Conservation (phyloP, 2,113 vertebrate species). For the Mirounga angustirostris region DNA sequence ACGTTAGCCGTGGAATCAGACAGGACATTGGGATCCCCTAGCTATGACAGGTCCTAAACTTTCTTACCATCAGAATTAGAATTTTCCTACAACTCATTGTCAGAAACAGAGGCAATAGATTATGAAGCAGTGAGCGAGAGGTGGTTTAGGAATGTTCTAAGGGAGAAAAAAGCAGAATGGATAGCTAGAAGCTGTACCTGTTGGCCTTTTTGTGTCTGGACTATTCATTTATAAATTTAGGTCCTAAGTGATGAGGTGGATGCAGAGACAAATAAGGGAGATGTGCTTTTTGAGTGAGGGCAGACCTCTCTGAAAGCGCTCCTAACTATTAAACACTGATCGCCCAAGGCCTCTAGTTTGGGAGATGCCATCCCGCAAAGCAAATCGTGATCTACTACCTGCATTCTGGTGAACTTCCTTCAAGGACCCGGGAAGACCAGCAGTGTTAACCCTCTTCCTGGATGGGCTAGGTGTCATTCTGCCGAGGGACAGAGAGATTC, state of each 20-base stretch:
- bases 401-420: neutral
- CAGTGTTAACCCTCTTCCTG: neutral
- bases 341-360: neutral
- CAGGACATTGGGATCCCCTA: fast-evolving
- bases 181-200: neutral
- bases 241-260: neutral
- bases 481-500: neutral
- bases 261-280: neutral
- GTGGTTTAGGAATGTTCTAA: neutral
- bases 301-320: neutral
- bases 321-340: neutral
- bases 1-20: neutral
- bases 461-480: neutral
- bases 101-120: neutral
- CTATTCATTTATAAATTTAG: neutral
- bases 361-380: neutral
- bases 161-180: neutral
- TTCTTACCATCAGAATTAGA: neutral
- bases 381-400: neutral
- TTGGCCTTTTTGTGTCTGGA: neutral
- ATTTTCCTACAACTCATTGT: neutral
- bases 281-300: neutral
- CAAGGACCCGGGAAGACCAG: neutral
- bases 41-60: neutral
- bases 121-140: neutral